Base-by-base conservation (phyloP, 2,113 vertebrate genomes). In the Panthera uncia region DNA sequence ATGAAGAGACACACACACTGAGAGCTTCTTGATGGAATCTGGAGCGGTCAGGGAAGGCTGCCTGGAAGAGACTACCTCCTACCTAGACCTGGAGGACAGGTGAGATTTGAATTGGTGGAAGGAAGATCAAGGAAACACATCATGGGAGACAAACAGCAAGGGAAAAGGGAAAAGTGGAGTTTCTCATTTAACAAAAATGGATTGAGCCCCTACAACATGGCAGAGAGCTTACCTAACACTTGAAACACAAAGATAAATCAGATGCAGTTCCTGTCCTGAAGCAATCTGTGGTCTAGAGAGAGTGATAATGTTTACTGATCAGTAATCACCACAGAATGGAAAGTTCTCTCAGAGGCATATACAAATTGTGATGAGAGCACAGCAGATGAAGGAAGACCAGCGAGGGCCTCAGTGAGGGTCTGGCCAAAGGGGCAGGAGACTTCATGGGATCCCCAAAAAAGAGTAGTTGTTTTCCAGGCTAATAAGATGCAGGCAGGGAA, bases 61-160 rank as follows among this genome's bases (percentile, higher is more conserved):
- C 36, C 5, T 3, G 12, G 71, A 71, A 79, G n/a, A 76, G 38
- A 85, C 11, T 41, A 45, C 81, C 21, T 88, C 78, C 38, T 57
- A 48, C 38, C 52, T 16, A 41, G 41, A 76, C 55, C 36, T 79
- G 48, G 78, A 79, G 50, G 9, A 74, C 33, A 78, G 36, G 27
- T 36, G 21, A n/a, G 18, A 66, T 55, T 21, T 33, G 18, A 61
- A 25, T 11, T 38, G n/a, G n/a, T 7, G 16, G 33, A 83, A 89
- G 73, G 68, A 92, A 91, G 38, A 79, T 25, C 79, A 3, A 66
- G 52, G 27, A 88, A 83, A 66, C 36, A 86, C 76, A 89, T 78
- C 65, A 81, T 4, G 18, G 78, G 50, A 78, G 18, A 92, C 45
- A 89, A 88, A 74, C 27, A 79, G 10, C 5, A 55, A 38, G 48